Evolutionary conservation across 1,140 invertebrate species (phyloP).

Genomic region (Dinoponera quadriceps): DNA sequence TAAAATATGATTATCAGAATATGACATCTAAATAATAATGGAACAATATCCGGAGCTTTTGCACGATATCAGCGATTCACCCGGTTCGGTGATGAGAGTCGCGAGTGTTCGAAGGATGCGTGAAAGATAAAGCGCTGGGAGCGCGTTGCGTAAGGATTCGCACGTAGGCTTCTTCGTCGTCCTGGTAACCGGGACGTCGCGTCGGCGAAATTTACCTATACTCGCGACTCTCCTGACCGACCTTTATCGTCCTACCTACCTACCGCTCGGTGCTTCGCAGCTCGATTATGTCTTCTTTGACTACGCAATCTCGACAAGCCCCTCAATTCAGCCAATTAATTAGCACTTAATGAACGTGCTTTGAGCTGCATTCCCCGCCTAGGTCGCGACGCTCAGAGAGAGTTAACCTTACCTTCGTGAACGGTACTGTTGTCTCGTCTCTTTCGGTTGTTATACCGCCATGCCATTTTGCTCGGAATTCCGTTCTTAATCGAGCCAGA

Average conservation of each 20-base stretch:
- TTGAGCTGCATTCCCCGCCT: conserved; percentile 74
- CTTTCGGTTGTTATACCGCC: conserved; percentile 32
- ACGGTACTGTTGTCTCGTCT: conserved; percentile 38
- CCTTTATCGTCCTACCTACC: conserved; percentile 11
- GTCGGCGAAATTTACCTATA: conserved; percentile 11
- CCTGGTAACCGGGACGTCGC: not conserved
- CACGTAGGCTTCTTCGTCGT: not conserved
- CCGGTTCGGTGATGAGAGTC: not conserved
- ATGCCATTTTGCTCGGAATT: conserved; percentile 33
- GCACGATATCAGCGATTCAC: not conserved
- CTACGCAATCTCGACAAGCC: conserved; percentile 69
- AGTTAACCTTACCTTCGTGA: conserved; percentile 49
- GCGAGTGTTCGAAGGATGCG: not conserved
- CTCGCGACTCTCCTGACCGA: not conserved
- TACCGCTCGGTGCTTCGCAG: conserved; percentile 42
- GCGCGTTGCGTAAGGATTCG: conserved; percentile 11
- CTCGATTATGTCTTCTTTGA: conserved; percentile 71
- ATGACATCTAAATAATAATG: not conserved
- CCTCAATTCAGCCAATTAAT: conserved; percentile 79
- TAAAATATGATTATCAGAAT: not conserved
- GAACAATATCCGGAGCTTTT: not conserved
- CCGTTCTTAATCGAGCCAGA: conserved; percentile 35
- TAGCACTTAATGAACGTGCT: conserved; percentile 76
- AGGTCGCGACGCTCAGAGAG: conserved; percentile 45
- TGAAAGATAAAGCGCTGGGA: not conserved